phyloP scores from a whole-genome alignment of 2,113 vertebrate genomes.

The Scophthalmus maximus region DNA sequence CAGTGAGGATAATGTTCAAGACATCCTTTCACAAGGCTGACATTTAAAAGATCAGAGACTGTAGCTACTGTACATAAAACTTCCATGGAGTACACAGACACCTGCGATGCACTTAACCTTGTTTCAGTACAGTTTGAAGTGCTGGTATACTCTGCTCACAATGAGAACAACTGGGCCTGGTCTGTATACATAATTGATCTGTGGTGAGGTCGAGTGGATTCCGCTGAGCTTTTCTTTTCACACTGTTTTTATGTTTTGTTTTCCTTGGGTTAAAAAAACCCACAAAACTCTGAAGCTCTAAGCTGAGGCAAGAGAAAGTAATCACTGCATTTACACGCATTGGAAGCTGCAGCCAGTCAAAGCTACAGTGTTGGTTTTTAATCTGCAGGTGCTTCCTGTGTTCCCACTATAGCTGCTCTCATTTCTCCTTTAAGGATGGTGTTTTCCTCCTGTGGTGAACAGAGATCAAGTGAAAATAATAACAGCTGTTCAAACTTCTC shows the following conservation, averaged over 20 bases:
- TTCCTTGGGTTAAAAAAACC: not conserved
- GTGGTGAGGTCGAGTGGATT: not conserved
- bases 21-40: not conserved
- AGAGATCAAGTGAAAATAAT: slow-evolving; percentile 31
- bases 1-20: not conserved
- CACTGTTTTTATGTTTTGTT: not conserved
- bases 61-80: not conserved
- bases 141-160: not conserved
- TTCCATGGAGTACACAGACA: not conserved
- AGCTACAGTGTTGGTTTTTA: not conserved
- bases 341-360: not conserved
- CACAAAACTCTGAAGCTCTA: not conserved
- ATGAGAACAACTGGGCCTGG: slow-evolving; percentile 9
- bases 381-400: not conserved
- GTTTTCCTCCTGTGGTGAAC: not conserved
- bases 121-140: slow-evolving; percentile 8
- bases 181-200: slow-evolving; percentile 45
- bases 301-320: slow-evolving; percentile 4
- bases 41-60: not conserved
- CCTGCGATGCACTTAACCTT: not conserved
- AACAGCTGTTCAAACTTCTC: slow-evolving; percentile 7
- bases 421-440: not conserved
- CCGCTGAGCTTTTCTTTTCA: not conserved
- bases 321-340: too few species aligned
- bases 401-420: not conserved